Evolutionary conservation across 2,888 invertebrate species (phyloP), one percentile per base, ranked within the genome.

Genomic region (Orthosia gracilis): DNA sequence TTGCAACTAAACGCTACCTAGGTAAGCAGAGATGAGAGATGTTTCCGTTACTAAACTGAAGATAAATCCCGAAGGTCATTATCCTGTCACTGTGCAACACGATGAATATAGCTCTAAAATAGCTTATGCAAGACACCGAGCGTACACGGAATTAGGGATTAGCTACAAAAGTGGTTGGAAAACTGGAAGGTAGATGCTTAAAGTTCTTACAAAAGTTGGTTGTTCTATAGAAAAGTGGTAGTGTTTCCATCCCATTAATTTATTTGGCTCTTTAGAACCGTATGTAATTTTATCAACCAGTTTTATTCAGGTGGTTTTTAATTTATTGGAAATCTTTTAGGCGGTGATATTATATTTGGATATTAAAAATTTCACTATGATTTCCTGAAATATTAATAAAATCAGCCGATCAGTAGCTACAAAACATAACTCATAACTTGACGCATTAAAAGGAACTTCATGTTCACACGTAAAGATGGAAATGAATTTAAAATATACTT

Each of bases 91-190:
- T 2, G 21, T 59, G 50, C 73, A 72, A 59, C 50, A 23, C 15
- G 13, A 59, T 59, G n/a, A 58, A 21, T 73, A 7, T 52, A 72
- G 55, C 55, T 40, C 18, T 73, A n/a, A 54, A 49, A 23, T 54
- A 55, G 69, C n/a, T 7, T n/a, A n/a, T 50, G 15, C 49, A 40
- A 40, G 17, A 47, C 26, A 26, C 50, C 21, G 7, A 17, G 49
- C 15, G 21, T 45, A 64, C 55, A 31, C 9, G 26, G 58, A 52
- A 45, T 72, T 59, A 58, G 71, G 40, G 11, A 72, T 45, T 15
- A n/a, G 58, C 21, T 73, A 47, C 52, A 58, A 21, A 76, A 76
- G 18, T 76, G 21, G 47, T 45, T 12, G 57, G 45, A 55, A 49
- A 63, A 63, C 47, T 49, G 18, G 15, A 15, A 21, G 18, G 18